phyloP scores from a whole-genome alignment of 2,888 invertebrate genomes.

The Pelosia muscerda region DNA sequence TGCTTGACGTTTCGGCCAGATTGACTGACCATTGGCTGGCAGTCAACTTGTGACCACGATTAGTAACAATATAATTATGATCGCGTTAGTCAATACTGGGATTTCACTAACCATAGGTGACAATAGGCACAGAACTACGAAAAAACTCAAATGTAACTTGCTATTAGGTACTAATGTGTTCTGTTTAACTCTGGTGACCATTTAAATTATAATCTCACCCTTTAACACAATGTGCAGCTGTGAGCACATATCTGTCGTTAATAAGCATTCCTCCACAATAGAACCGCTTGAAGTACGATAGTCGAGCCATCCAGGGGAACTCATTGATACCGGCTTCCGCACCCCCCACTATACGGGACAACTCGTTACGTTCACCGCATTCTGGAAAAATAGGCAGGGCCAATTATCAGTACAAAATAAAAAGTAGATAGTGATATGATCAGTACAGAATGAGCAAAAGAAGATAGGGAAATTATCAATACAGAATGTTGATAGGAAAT shows the following conservation, averaged over 20 bases:
- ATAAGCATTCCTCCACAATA: slow-evolving; percentile 96
- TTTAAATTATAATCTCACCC: slow-evolving; percentile 90
- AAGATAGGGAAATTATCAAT: too few relatives aligned
- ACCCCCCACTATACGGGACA: slow-evolving; percentile 94
- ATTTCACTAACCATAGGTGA: too few relatives aligned
- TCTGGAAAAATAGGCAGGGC: slow-evolving; percentile 83
- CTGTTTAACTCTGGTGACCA: too few relatives aligned
- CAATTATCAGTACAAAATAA: too few relatives aligned
- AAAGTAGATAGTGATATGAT: too few relatives aligned
- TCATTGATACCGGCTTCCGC: slow-evolving; percentile 91
- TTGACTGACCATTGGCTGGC: too few relatives aligned
- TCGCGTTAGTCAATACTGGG: too few relatives aligned
- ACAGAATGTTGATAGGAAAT: too few relatives aligned
- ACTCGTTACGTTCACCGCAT: slow-evolving; percentile 94
- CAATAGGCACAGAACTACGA: background rate
- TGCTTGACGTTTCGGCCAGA: too few relatives aligned
- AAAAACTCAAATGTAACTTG: background rate
- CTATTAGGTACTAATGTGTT: too few relatives aligned
- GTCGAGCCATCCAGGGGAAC: slow-evolving; percentile 96
- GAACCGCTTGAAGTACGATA: slow-evolving; percentile 95
- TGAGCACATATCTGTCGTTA: slow-evolving; percentile 95
- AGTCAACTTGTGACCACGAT: too few relatives aligned
- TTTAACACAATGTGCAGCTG: slow-evolving; percentile 96
- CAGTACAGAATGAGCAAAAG: background rate
- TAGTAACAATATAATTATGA: too few relatives aligned